These are phyloP conservation scores for Drosophila cracens DNA, from an alignment of 2,888 invertebrate genomes.

Conservation along the genomic window DNA sequence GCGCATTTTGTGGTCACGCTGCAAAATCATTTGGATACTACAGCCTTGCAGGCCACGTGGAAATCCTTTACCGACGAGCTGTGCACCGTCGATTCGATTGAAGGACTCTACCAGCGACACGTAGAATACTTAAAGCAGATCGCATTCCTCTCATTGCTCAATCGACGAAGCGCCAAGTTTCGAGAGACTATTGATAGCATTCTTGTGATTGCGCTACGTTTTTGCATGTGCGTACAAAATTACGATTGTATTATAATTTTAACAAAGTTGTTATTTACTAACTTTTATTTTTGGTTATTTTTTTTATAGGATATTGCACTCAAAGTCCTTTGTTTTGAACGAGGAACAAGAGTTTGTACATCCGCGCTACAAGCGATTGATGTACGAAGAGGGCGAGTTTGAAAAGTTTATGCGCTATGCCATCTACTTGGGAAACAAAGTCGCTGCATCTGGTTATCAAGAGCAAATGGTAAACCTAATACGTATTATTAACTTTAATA, in stretches of 20 bases:
- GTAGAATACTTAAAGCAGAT: slow-evolving; percentile 91
- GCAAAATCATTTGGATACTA: slow-evolving; percentile 91
- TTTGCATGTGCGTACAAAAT: slow-evolving; percentile 78
- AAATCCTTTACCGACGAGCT: slow-evolving; percentile 90
- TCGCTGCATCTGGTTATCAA: slow-evolving; percentile 84
- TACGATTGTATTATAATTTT: background rate
- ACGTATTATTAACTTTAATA: slow-evolving; percentile 84
- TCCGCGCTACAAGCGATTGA: slow-evolving; percentile 82
- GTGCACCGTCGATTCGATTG: slow-evolving; percentile 88
- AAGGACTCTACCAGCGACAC: slow-evolving; percentile 90
- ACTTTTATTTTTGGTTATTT: background rate
- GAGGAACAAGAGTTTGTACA: slow-evolving; percentile 79
- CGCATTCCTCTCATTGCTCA: slow-evolving; percentile 90
- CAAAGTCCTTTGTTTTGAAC: slow-evolving; percentile 72
- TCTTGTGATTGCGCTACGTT: slow-evolving; percentile 89
- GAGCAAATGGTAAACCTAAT: slow-evolving; percentile 84
- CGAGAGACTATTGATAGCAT: slow-evolving; percentile 90
- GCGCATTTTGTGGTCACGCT: slow-evolving; percentile 91
- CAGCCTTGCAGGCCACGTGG: slow-evolving; percentile 91
- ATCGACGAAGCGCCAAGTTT: slow-evolving; percentile 89
- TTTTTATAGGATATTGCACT: slow-evolving; percentile 77
- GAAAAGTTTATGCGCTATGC: slow-evolving; percentile 83
- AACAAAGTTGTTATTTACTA: background rate
- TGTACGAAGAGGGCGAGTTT: slow-evolving; percentile 83
- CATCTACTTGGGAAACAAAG: slow-evolving; percentile 84